Conservation (phyloP, 2,797 vertebrate species). For the Zalophus californianus region DNA sequence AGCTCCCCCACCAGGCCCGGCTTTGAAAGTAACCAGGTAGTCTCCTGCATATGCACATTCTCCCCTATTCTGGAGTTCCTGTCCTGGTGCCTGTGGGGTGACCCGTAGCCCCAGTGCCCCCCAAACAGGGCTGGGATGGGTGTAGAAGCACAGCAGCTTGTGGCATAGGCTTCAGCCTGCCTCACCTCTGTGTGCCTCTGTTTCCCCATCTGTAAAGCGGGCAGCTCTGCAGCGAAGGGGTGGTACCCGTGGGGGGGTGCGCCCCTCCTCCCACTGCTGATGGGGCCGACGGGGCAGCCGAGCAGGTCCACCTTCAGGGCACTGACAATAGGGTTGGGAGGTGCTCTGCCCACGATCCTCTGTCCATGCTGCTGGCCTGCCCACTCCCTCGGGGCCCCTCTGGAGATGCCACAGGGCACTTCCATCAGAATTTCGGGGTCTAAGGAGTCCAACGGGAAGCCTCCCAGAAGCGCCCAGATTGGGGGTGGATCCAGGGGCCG, state of each 20-base stretch:
- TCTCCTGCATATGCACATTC: rapidly evolving
- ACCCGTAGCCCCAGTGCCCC: not conserved
- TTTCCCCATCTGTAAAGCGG: not conserved
- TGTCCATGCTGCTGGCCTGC: not conserved
- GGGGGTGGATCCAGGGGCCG: rapidly evolving
- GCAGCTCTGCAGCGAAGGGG: rapidly evolving
- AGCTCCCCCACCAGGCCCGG: not conserved
- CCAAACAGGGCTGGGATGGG: not conserved
- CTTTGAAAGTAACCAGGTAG: not conserved
- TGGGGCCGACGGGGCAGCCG: not conserved
- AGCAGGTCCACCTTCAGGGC: not conserved
- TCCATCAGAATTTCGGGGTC: not conserved
- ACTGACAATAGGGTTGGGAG: not conserved
- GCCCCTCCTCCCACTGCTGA: not conserved
- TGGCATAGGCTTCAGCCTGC: not conserved
- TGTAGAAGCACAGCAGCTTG: rapidly evolving
- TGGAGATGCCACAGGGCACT: too few species aligned
- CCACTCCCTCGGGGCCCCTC: too few species aligned
- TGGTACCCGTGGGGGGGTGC: rapidly evolving
- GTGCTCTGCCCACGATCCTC: not conserved
- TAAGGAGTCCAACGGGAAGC: not conserved
- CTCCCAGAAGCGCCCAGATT: not conserved
- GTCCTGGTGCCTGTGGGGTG: not conserved
- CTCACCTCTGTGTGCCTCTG: not conserved
- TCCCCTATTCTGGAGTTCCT: not conserved